Conservation (phyloP, 2,888 invertebrate species). For the Drosophila prostipennis region DNA sequence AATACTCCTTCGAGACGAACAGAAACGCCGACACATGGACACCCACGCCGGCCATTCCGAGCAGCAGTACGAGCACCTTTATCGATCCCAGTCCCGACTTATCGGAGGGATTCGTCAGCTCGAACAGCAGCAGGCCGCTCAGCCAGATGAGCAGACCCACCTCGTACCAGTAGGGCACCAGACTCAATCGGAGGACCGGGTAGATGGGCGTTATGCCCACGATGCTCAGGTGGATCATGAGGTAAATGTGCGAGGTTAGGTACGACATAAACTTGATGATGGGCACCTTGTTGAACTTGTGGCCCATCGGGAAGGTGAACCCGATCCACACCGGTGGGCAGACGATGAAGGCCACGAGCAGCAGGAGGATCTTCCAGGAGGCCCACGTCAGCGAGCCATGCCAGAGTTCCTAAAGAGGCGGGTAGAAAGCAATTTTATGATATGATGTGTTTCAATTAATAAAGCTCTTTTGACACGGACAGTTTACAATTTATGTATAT, state of each 20-base stretch:
- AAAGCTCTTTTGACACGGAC: too few species aligned
- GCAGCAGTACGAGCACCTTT: slow-evolving; percentile 92
- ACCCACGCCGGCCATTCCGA: slow-evolving; percentile 95
- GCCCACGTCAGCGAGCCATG: slow-evolving; percentile 98
- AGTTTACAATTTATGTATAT: too few species aligned
- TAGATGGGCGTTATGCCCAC: slow-evolving; percentile 95
- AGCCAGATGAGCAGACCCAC: slow-evolving; percentile 97
- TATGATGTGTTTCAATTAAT: too few species aligned
- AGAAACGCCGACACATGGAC: slow-evolving; percentile 93
- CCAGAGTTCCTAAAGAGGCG: slow-evolving; percentile 93
- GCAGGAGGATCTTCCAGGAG: slow-evolving; percentile 95
- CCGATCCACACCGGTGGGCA: slow-evolving; percentile 98
- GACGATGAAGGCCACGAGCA: slow-evolving; percentile 95
- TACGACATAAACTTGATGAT: slow-evolving; percentile 99
- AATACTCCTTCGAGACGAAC: slow-evolving; percentile 88
- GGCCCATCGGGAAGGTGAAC: slow-evolving; percentile 96
- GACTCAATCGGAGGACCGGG: slow-evolving; percentile 90
- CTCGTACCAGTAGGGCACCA: slow-evolving; percentile 97
- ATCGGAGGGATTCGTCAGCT: slow-evolving; percentile 98
- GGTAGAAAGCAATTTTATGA: too few species aligned
- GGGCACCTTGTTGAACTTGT: slow-evolving; percentile 98
- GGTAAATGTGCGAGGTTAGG: slow-evolving; percentile 98
- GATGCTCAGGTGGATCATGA: slow-evolving; percentile 96
- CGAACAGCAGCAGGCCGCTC: slow-evolving; percentile 96
- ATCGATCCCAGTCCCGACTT: slow-evolving; percentile 98